Percentiles rank a stretch among this genome's conserved stretches.
These are phyloP conservation scores for Ectobius pallidus DNA, from an alignment of 2,888 invertebrate genomes.

Conservation along the genomic window DNA sequence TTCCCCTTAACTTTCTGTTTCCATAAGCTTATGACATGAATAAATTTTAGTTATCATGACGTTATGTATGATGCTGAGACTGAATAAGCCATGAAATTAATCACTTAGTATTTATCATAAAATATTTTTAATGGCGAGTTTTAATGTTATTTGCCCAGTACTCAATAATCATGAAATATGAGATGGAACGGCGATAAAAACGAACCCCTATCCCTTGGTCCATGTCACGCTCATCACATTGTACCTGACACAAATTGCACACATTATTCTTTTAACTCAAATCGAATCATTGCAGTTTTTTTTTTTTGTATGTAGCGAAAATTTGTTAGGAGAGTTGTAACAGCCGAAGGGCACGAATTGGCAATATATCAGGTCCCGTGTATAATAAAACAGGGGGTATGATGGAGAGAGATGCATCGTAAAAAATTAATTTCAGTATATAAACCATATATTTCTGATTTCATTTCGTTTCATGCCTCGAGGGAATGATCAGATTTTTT, in stretches of 20 bases:
- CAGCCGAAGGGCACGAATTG: not conserved
- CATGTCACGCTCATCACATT: not conserved
- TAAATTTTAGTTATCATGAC: no score
- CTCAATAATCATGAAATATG: no score
- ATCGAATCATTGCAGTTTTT: not conserved
- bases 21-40: no score
- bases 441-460: slow-evolving; percentile 33
- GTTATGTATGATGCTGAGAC: no score
- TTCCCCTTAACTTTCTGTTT: no score
- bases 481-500: not conserved
- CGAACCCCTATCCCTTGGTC: not conserved
- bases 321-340: slow-evolving; percentile 2
- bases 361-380: slow-evolving; percentile 11
- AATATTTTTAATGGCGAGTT: no score
- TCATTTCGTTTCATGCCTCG: not conserved
- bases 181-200: no score
- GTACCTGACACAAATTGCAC: not conserved
- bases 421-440: not conserved
- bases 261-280: not conserved
- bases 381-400: no score
- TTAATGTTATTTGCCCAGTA: no score
- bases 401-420: not conserved
- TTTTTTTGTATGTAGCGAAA: not conserved
- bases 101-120: no score
- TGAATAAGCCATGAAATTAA: no score